Evolutionary conservation across 1,140 invertebrate species (phyloP).

Genomic region (Cardiocondyla obscurior): DNA sequence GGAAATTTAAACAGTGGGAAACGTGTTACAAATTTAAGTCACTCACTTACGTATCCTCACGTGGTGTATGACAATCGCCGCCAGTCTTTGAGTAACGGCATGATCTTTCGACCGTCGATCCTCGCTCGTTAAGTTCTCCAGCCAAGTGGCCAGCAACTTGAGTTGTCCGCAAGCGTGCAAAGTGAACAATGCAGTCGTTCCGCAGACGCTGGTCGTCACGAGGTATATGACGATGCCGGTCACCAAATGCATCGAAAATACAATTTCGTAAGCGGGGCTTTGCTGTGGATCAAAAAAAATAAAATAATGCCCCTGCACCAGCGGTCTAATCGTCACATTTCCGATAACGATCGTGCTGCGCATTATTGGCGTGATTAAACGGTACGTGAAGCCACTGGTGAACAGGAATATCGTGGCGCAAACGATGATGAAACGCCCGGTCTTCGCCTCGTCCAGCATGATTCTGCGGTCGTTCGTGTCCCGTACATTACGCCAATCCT

Average conservation of each 20-base stretch:
- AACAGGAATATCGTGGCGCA: constrained; percentile 47
- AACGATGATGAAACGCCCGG: constrained; percentile 41
- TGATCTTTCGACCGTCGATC: not conserved
- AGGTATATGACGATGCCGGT: constrained; percentile 31
- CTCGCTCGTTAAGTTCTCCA: constrained; percentile 22
- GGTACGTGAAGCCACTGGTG: constrained; percentile 43
- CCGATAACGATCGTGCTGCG: constrained; percentile 25
- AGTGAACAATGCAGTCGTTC: constrained; percentile 46
- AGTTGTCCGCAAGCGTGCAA: constrained; percentile 60
- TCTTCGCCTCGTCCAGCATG: constrained; percentile 48
- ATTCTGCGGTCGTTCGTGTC: constrained; percentile 7
- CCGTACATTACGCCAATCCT: constrained; percentile 51
- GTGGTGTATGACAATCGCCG: constrained; percentile 68
- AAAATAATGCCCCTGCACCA: constrained; percentile 40
- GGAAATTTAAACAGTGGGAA: not conserved
- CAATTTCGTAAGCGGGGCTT: constrained; percentile 57
- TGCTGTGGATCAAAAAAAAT: constrained; percentile 52
- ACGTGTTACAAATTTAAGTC: not conserved
- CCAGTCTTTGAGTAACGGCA: constrained; percentile 45
- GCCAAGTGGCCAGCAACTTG: constrained; percentile 32
- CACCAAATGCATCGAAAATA: constrained; percentile 47
- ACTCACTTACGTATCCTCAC: constrained; percentile 38
- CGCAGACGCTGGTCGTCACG: constrained; percentile 30
- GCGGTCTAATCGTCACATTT: constrained; percentile 34
- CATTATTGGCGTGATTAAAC: constrained; percentile 52